Evolutionary conservation across 2,888 invertebrate genomes (phyloP).

Genomic region (Disparrhopalites patrizii): DNA sequence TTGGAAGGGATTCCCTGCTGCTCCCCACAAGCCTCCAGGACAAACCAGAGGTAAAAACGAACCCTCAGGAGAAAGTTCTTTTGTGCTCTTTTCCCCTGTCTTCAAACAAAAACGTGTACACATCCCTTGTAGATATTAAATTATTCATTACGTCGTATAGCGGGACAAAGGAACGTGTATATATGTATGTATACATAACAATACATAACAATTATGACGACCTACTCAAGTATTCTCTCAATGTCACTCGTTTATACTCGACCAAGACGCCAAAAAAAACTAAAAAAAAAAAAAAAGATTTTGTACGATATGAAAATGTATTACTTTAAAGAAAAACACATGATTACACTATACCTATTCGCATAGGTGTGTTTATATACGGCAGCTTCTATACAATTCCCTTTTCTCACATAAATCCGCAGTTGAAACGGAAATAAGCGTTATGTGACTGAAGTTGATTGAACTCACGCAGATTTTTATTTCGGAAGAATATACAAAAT

Average conservation of each 20-base stretch:
- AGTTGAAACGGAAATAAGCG: too few species aligned
- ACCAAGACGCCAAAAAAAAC: conserved; percentile 26
- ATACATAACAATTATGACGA: not conserved
- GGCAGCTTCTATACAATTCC: too few species aligned
- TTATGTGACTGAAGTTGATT: too few species aligned
- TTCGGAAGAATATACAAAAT: too few species aligned
- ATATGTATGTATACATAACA: conserved; percentile 5
- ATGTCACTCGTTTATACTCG: conserved; percentile 12
- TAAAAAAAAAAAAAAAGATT: too few species aligned
- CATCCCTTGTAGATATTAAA: not conserved
- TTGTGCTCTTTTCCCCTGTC: too few species aligned
- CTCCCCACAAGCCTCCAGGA: not conserved
- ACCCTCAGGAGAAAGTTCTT: not conserved
- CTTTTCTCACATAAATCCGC: too few species aligned
- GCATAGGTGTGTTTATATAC: too few species aligned
- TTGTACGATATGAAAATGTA: too few species aligned
- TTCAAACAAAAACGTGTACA: not conserved
- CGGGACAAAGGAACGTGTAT: not conserved
- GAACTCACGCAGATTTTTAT: too few species aligned
- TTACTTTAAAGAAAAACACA: too few species aligned
- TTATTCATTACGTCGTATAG: not conserved
- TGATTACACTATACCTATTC: too few species aligned
- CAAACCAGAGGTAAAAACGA: not conserved
- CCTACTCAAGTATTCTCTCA: conserved; percentile 5
- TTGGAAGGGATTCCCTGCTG: conserved; percentile 15